Evolutionary conservation across 2,113 vertebrate species (phyloP).

Genomic region (Columba janthina): DNA sequence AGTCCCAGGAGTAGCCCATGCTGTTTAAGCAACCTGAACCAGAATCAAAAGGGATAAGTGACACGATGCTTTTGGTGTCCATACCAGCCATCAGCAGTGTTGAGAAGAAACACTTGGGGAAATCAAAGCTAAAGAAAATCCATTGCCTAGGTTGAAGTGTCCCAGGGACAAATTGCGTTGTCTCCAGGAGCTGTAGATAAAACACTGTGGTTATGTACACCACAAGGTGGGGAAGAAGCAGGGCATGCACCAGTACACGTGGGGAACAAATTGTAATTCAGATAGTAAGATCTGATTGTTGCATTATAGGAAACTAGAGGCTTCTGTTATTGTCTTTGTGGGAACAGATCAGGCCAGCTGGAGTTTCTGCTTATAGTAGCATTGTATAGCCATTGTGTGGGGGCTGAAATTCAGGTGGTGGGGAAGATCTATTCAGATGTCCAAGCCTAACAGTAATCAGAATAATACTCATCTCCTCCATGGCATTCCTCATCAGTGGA

Average conservation of each 20-base stretch:
- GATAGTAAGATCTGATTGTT: background rate
- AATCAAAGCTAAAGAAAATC: background rate
- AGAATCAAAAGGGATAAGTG: background rate
- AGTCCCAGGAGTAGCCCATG: background rate
- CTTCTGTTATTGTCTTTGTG: background rate
- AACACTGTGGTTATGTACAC: background rate
- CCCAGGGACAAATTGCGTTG: background rate
- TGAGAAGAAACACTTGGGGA: background rate
- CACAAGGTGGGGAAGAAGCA: background rate
- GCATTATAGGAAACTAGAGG: background rate
- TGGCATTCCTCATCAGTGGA: background rate
- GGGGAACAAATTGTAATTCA: background rate
- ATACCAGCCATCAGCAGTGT: too few relatives aligned
- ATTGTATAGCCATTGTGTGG: background rate
- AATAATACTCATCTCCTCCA: background rate
- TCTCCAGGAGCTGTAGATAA: background rate
- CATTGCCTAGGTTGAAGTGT: background rate
- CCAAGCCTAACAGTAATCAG: background rate
- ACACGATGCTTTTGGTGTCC: background rate
- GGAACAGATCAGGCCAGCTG: background rate
- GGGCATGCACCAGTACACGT: rapidly evolving
- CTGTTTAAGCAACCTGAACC: background rate
- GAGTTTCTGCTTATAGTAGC: background rate
- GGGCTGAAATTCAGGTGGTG: background rate
- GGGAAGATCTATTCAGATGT: background rate